Base-by-base conservation (phyloP, 2,113 vertebrate species). In the Chionodraco myersi region DNA sequence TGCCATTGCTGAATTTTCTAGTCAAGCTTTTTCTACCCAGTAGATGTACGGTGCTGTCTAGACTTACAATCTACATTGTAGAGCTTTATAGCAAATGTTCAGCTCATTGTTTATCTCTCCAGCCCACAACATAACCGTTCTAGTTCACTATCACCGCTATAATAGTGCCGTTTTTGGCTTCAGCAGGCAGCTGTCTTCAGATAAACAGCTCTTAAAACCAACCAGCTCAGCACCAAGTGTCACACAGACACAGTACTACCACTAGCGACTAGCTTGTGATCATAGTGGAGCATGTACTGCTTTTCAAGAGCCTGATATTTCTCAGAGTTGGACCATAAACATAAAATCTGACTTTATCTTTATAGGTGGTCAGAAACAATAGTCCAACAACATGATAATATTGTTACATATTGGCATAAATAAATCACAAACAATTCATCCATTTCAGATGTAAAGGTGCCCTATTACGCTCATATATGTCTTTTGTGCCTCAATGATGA, bases 271-370 rank as follows among this genome's bases (percentile, higher is more conserved):
- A 47, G 14, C 16, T 48, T 23, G 16, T 56, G 23, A 62, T 23
- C 3, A 21, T 0, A 53, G 44, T 13, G 23, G 67, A 41, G 59
- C 12, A 53, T 21, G 62, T 16, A n/a, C 36, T 41, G 6, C 6
- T 13, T 34, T 10, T 47, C n/a, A 9, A 54, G 5, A 67, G 21
- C 1, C 57, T 14, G 6, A 48, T 21, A 47, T 63, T 48, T 34
- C 11, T 51, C 18, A 51, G 26, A 18, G 51, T 3, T 26, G 59
- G 67, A 79, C 52, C 52, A 79, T 64, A 67, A 23, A 10, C 6
- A 1, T 2, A 41, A 36, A 1, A 13, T 48, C 6, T 1, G 7
- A 18, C 4, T 48, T 59, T 9, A 3, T 51, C 7, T 5, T 21
- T 41, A 18, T 41, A 18, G 53, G 52, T 16, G 13, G 1, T 3